Evolutionary conservation across 2,888 invertebrate genomes (phyloP), one percentile per base, ranked within the genome.

Genomic region (Augochlorella aurata): DNA sequence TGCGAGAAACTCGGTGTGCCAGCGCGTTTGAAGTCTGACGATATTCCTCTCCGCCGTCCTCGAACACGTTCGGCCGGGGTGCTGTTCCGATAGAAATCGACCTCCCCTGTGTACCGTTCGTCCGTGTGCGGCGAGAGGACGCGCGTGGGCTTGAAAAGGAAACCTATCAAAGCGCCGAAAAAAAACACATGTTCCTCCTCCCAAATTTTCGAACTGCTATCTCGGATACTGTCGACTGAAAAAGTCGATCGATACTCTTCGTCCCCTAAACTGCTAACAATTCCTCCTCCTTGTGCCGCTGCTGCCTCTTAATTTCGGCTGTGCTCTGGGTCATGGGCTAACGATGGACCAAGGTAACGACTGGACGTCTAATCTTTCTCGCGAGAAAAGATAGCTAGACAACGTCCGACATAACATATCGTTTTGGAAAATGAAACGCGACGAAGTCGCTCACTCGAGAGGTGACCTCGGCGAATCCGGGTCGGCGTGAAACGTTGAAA

Each of bases 1-100:
- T 69, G 85, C 82, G 78, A 85, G 84, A 84, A 79, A 85, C 72
- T 68, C 83, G 68, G 68, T 76, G 68, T 69, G 61, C 47, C 76
- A 74, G 67, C 47, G 71, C 82, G 80, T 87, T 88, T 87, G 74
- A 87, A 87, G 88, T 87, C 85, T 68, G 78, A 74, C 80, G 79
- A 88, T 84, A 79, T 81, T 80, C 79, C 73, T 73, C 69, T 73
- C 65, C n/a, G 77, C 54, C n/a, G 77, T 82, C 79, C 50, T 69
- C 49, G 52, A 82, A 77, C 74, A 67, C 71, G 81, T 81, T 74
- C 74, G 77, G 72, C 71, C 75, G 68, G 61, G 47, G 29, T 29
- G 58, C 29, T 38, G 24, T 68, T 47, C 77, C 70, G 79, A 82
- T 79, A 79, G 79, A 79, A 86, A 82, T 87, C 80, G 76, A 70